These are phyloP conservation scores for Drosophila koepferae DNA, from an alignment of 2,888 invertebrate genomes.

Conservation along the genomic window DNA sequence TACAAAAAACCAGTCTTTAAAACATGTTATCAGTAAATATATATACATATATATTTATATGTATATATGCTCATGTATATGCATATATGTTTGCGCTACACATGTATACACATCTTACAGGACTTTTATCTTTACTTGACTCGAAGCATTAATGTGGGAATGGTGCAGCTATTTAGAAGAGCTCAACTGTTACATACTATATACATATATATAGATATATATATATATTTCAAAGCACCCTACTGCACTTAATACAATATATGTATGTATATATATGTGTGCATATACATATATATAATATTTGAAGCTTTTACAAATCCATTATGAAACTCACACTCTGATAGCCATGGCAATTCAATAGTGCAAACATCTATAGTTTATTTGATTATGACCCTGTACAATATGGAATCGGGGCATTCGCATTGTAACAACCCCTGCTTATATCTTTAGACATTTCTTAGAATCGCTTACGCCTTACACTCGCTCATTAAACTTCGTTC, in stretches of 20 bases:
- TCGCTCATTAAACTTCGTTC: constrained; percentile 1
- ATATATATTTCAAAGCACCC: constrained; percentile 36
- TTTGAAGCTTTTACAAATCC: constrained; percentile 27
- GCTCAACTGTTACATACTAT: constrained; percentile 1
- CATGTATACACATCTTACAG: constrained; percentile 42
- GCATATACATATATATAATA: not conserved
- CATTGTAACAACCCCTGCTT: constrained; percentile 13
- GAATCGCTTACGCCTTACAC: constrained; percentile 12
- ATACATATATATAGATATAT: not conserved
- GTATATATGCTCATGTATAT: constrained; percentile 25
- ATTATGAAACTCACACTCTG: constrained; percentile 8
- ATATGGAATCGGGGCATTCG: constrained; percentile 10
- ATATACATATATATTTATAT: constrained; percentile 21
- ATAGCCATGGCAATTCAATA: constrained; percentile 41
- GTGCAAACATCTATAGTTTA: constrained; percentile 27
- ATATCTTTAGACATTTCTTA: constrained; percentile 1
- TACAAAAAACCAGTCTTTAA: constrained; percentile 84
- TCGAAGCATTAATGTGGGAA: constrained; percentile 11
- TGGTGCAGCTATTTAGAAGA: constrained; percentile 12
- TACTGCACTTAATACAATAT: constrained; percentile 8
- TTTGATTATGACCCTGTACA: constrained; percentile 37
- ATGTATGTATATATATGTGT: too few species aligned
- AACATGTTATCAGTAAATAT: constrained; percentile 63
- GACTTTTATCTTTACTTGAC: constrained; percentile 34
- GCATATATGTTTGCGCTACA: constrained; percentile 26